phyloP scores from a whole-genome alignment of 2,113 vertebrate genomes.

The Pedetes capensis region DNA sequence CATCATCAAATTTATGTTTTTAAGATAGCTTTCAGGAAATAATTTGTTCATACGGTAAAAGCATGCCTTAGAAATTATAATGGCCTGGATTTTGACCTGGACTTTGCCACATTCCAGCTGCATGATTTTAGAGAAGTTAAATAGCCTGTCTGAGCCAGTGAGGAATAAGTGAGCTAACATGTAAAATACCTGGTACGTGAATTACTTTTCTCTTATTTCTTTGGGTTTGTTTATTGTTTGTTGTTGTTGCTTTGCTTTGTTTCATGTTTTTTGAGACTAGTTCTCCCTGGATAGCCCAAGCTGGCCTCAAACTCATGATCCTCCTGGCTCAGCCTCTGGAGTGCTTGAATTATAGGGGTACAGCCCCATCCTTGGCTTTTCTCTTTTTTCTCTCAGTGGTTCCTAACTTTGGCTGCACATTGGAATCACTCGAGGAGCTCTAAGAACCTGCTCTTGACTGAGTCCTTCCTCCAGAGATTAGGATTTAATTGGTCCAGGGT shows the following conservation, averaged over 20 bases:
- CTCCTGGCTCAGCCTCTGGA: too few relatives aligned
- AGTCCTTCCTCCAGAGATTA: constrained; percentile 48
- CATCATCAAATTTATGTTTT: not conserved
- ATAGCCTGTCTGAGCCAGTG: not conserved
- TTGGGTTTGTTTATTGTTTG: too few relatives aligned
- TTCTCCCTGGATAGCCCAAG: too few relatives aligned
- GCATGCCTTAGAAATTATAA: not conserved
- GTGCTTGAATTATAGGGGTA: too few relatives aligned
- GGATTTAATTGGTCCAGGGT: constrained; percentile 48
- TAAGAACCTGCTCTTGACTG: not conserved
- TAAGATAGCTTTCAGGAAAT: not conserved
- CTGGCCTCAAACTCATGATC: too few relatives aligned
- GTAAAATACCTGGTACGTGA: not conserved
- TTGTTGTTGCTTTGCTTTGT: too few relatives aligned
- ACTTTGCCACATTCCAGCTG: not conserved
- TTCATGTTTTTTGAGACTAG: too few relatives aligned
- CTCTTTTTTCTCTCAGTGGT: not conserved
- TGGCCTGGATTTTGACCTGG: not conserved
- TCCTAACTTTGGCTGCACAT: constrained; percentile 14
- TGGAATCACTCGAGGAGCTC: not conserved
- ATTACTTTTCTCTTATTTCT: not conserved
- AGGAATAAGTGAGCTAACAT: not conserved
- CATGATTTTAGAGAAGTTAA: not conserved
- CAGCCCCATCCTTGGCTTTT: too few relatives aligned
- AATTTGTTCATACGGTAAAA: not conserved